Percentiles rank a stretch among this genome's conserved stretches.
phyloP scores from a whole-genome alignment of 2,888 invertebrate genomes.

The Apotomis capreana region DNA sequence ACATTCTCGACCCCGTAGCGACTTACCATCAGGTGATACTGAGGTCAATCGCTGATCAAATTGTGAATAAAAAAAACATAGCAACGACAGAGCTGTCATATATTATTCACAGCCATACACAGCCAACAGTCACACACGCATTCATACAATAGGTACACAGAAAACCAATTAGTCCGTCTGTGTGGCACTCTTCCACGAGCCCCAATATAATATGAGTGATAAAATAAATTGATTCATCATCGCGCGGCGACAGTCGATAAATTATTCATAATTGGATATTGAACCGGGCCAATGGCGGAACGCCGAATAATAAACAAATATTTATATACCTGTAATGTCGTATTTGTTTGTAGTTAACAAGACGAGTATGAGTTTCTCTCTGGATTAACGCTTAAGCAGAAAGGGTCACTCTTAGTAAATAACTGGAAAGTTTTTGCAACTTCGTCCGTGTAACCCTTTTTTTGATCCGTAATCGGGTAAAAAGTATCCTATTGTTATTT shows the following conservation, averaged over 20 bases:
- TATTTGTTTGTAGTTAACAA: neutral
- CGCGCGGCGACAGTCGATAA: constrained; percentile 17
- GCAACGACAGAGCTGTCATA: neutral
- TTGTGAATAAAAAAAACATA: neutral
- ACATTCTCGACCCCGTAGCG: too few relatives aligned
- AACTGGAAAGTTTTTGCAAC: too few relatives aligned
- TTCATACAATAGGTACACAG: neutral
- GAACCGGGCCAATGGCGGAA: constrained; percentile 22
- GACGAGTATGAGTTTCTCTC: too few relatives aligned
- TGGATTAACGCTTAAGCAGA: too few relatives aligned
- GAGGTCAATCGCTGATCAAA: too few relatives aligned
- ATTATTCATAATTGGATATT: constrained; percentile 35
- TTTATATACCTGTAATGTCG: neutral
- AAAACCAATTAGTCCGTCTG: constrained; percentile 10
- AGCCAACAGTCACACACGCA: neutral
- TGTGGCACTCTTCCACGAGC: constrained; percentile 4
- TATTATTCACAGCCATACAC: neutral
- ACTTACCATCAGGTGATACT: too few relatives aligned
- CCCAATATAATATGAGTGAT: constrained; percentile 23
- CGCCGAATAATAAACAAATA: constrained; percentile 11
- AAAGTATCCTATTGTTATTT: too few relatives aligned
- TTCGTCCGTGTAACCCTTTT: too few relatives aligned
- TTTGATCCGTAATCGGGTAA: too few relatives aligned
- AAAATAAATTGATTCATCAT: constrained; percentile 25
- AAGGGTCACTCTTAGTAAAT: too few relatives aligned